Evolutionary conservation across 30 jellyfish, hydroid and myxozoan genomes (phyloP), one percentile per base, ranked within the genome.

Genomic region (Cassiopea xamachana): DNA sequence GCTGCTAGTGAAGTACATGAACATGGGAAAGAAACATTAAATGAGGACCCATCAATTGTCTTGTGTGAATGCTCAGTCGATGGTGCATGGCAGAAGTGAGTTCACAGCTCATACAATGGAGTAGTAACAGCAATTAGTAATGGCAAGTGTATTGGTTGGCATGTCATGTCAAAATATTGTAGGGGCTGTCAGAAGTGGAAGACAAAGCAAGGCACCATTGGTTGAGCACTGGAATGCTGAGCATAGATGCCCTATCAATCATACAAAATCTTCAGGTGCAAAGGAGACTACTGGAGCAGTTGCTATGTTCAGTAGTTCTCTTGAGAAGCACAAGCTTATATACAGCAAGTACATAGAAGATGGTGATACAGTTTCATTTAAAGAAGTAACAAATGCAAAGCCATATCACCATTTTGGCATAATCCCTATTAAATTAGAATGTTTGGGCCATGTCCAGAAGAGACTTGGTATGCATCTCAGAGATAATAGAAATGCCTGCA

Each of bases 391-490:
- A 7, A 48, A 72, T 43, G 58, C 93, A 5, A 73, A 85, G 7
- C 93, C 93, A 19, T 85, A 85, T 61, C 43, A 70, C 51, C 47
- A 51, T 19, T 75, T 78, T 68, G 75, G 85, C 80, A 73, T 88
- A 67, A 55, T 46, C 46, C 93, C 93, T 7, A 61, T 62, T 14
- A 88, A 88, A 55, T 47, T 88, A 75, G 92, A 88, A 60, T 79
- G 95, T 59, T 48, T 88, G 14, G 95, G 95, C 19, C 95, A 88
- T 73, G 93, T 88, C 14, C 95, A 88, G 72, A 89, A 81, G 73
- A 67, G 96, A 50, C 64, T 88, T 7, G 96, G 96, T 27, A 88
- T 58, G 47, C 77, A 89, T 17, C 92, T 80, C 14, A 94, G 94
- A 17, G 48, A 89, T 27, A 39, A 81, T 2, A 55, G 80, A 16